Evolutionary conservation across 30 jellyfish, hydroid and myxozoan genomes (phyloP).

Genomic region (Morbakka virulenta): DNA sequence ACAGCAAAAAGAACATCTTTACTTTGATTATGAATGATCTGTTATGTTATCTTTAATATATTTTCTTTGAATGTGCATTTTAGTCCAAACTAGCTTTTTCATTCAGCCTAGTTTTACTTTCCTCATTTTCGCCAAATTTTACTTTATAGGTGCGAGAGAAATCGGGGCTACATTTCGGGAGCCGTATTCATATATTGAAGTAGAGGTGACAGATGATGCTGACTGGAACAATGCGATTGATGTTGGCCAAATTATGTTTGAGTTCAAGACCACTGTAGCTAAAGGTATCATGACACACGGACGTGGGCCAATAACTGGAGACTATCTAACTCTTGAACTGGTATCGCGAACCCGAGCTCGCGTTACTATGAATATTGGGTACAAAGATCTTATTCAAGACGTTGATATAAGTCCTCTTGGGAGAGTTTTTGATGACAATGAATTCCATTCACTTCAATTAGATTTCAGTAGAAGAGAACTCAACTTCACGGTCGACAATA

Average conservation of each 20-base stretch:
- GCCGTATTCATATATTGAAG: conserved; percentile 82
- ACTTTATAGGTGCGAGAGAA: conserved; percentile 41
- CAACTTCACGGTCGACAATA: conserved; percentile 82
- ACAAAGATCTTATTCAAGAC: conserved; percentile 61
- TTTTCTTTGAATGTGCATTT: too few species aligned
- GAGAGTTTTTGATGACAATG: conserved; percentile 83
- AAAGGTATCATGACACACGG: conserved; percentile 69
- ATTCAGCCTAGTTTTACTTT: not conserved
- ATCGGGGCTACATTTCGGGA: conserved; percentile 89
- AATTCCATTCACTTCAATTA: conserved; percentile 69
- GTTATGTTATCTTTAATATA: not conserved
- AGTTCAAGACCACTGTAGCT: conserved; percentile 80
- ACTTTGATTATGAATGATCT: not conserved
- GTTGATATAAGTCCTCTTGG: conserved; percentile 74
- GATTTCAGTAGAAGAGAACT: conserved; percentile 78
- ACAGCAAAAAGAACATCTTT: too few species aligned
- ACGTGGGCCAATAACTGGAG: conserved; percentile 92
- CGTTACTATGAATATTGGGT: conserved; percentile 70
- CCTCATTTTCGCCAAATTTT: not conserved
- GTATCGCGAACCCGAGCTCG: conserved; percentile 82
- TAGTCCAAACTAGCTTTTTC: not conserved
- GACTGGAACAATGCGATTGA: conserved; percentile 67
- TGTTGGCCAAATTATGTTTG: conserved; percentile 82
- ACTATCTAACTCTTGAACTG: conserved; percentile 61
- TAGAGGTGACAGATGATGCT: conserved; percentile 78